Evolutionary conservation across 2,888 invertebrate species (phyloP).

Genomic region (Campoplex capitator): DNA sequence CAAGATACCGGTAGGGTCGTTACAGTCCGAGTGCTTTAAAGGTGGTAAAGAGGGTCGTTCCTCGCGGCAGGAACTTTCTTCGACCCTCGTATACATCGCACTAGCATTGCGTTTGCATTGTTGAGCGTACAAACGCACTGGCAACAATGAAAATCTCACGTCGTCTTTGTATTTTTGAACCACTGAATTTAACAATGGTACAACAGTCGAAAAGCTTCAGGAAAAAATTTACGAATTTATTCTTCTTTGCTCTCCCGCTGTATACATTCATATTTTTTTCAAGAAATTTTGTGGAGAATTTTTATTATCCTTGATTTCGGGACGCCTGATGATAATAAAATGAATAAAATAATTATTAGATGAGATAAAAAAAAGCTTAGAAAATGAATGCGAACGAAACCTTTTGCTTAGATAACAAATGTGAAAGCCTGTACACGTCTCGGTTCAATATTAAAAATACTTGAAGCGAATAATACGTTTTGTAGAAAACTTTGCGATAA

Average conservation of each 20-base stretch:
- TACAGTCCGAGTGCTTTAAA: conserved; percentile 21
- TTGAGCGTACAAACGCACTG: conserved; percentile 11
- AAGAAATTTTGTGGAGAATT: not conserved
- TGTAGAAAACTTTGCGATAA: not conserved
- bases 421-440: not conserved
- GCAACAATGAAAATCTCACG: conserved; percentile 5
- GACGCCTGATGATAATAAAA: not conserved
- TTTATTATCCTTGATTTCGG: not conserved
- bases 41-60: conserved; percentile 44
- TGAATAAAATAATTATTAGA: not conserved
- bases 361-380: not conserved
- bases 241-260: not conserved
- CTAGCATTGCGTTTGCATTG: not conserved
- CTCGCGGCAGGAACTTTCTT: conserved; percentile 37
- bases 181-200: conserved; percentile 21
- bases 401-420: not conserved
- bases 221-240: not conserved
- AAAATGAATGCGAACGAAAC: not conserved
- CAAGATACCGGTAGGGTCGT: conserved; percentile 38
- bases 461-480: not conserved
- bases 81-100: not conserved
- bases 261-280: not conserved
- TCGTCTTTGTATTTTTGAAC: conserved; percentile 6
- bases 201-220: not conserved
- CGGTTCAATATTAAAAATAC: not conserved